Base-by-base conservation (phyloP, 2,797 vertebrate species). In the Clarias laeviceps region DNA sequence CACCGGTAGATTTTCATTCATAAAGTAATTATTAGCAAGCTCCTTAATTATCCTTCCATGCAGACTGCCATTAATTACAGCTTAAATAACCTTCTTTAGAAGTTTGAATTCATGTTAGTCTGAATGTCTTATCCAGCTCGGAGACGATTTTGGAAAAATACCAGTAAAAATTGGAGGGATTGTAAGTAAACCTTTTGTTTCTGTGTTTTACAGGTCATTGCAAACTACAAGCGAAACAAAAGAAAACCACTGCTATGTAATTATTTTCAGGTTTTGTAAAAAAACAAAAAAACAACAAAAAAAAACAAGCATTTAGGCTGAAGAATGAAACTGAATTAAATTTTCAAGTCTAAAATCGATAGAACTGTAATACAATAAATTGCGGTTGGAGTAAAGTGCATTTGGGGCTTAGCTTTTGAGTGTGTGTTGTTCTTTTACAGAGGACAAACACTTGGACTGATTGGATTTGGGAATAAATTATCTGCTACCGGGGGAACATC, bases 391-490 rank as follows among this genome's bases (percentile, higher is more conserved):
- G 80, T 64, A 66, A 80, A 80, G n/a, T 80, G 62, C 78, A 80
- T 80, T 65, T 69, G 85, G 82, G 77, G 61, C 68, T 86, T 79
- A 70, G 84, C 82, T 80, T 81, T 82, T 86, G 80, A 83, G 76
- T 37, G 70, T 62, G 57, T 93, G 17, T 68, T 68, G 29, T 72
- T 72, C 9, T 93, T 93, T 93, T 93, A 92, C 86, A 90, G 90
- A 91, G 89, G 91, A 90, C 92, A 89, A 94, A 94, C 93, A 95
- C 93, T 95, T 92, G 91, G 87, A 90, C 91, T 95, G 94, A 95
- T 94, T 95, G 94, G 92, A 93, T 93, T 88, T 87, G 89, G 91
- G 91, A 94, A 92, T 94, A 94, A 94, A 95, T 93, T 91, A 94
- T 94, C 89, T 93, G 93, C 91, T 91, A 93, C 92, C 89, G 90